These are phyloP conservation scores for Holacanthus passer DNA, from an alignment of 2,113 vertebrate species.

Conservation along the genomic window DNA sequence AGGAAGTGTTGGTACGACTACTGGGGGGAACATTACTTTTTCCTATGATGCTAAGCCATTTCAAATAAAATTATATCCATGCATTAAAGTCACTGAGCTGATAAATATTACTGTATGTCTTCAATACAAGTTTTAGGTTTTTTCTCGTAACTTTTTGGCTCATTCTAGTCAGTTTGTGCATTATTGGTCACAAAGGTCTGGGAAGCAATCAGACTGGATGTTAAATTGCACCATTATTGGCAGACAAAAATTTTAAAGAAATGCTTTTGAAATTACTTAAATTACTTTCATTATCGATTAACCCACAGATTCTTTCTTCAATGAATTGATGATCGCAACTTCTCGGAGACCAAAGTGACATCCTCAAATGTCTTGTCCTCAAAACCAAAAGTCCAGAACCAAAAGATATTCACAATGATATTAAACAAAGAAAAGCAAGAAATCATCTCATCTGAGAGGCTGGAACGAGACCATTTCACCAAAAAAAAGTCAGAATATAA, in stretches of 20 bases:
- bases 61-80: not conserved
- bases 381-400: not conserved
- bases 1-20: not conserved
- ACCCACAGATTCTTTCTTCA: not conserved
- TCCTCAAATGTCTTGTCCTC: not conserved
- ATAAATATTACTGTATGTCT: not conserved
- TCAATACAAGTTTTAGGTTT: not conserved
- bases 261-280: not conserved
- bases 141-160: not conserved
- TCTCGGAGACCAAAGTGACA: not conserved
- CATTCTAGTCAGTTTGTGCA: not conserved
- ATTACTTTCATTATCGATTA: not conserved
- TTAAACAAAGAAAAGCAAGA: not conserved
- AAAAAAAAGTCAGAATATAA: not conserved
- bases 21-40: not conserved
- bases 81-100: not conserved
- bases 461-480: not conserved
- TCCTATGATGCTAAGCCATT: not conserved
- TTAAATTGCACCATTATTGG: not conserved
- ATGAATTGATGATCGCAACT: not conserved
- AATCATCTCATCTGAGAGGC: not conserved
- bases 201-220: not conserved
- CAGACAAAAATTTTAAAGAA: not conserved
- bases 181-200: conserved; percentile 1
- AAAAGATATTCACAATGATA: too few species aligned